Evolutionary conservation across 2,888 invertebrate species (phyloP), one percentile per base, ranked within the genome.

Genomic region (Drosophila trichaetosa): DNA sequence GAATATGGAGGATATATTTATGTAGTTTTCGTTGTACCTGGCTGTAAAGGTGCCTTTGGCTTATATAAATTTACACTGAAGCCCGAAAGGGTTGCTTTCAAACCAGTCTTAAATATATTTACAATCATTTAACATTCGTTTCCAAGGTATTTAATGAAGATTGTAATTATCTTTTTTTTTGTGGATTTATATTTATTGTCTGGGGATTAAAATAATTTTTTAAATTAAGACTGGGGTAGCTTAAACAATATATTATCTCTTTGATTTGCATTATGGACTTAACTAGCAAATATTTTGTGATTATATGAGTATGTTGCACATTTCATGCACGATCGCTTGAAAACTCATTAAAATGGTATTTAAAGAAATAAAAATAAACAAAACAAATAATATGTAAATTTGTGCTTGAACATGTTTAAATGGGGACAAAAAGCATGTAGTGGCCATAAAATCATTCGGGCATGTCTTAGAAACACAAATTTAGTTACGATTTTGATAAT

Each of bases 241-340:
- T 71, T 61, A 59, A 53, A 65, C 54, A 68, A 56, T 64, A 58
- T 52, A 48, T 48, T 69, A 18, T 40, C 51, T 67, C 59, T 67
- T 65, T 67, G 56, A 38, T 82, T 82, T 61, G 67, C 34, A 38
- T 66, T 61, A 70, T 51, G 11, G 11, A 33, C 40, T 67, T 69
- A 72, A 33, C 51, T 61, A 79, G 51, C 58, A 69, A 64, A 53
- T 62, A 62, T 13, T 51, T 64, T 64, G 21, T 24, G 29, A 42
- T 63, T 38, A 63, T 49, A 72, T 57, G 58, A 57, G 49, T 77
- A 46, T 42, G 24, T 33, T 52, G 48, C 57, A 64, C 76, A 83
- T 83, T 87, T 87, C 85, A 83, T 87, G 82, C 82, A 71, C 87
- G 65, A 83, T 70, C 82, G 85, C 79, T 76, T 84, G 69, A 82